Conservation (phyloP, 2,113 vertebrate genomes). For the Tor tambroides region DNA sequence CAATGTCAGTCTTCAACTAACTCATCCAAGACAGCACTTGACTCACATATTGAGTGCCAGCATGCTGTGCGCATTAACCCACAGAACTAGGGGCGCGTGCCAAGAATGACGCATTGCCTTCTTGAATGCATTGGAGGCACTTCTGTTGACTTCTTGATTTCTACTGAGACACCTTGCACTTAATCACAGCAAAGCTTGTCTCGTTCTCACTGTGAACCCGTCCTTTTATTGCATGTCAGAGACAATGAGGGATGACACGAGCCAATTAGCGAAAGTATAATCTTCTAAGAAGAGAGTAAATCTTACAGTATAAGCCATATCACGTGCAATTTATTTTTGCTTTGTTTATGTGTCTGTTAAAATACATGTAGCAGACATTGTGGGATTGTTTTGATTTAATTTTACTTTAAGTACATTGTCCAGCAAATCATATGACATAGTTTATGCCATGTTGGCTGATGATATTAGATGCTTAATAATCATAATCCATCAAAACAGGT, state of each 20-base stretch:
- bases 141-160: slow-evolving; percentile 29
- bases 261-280: slow-evolving; percentile 53
- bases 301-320: slow-evolving; percentile 17
- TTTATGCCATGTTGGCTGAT: neutral
- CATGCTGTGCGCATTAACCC: neutral
- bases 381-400: neutral
- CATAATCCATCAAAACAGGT: neutral
- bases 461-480: neutral
- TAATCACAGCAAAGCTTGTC: slow-evolving; percentile 16
- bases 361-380: neutral
- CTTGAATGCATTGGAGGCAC: neutral
- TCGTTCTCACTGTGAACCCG: slow-evolving; percentile 38
- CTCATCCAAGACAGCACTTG: neutral
- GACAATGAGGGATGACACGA: slow-evolving; percentile 44
- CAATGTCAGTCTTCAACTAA: neutral
- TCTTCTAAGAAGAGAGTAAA: slow-evolving; percentile 33
- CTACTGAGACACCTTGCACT: neutral
- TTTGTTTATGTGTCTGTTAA: neutral
- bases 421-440: neutral
- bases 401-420: neutral
- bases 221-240: slow-evolving; percentile 49
- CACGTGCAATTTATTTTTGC: slow-evolving; percentile 18
- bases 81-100: neutral
- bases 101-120: neutral
- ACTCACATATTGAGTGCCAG: neutral